Evolutionary conservation across 2,113 vertebrate species (phyloP).

Genomic region (Zootoca vivipara): DNA sequence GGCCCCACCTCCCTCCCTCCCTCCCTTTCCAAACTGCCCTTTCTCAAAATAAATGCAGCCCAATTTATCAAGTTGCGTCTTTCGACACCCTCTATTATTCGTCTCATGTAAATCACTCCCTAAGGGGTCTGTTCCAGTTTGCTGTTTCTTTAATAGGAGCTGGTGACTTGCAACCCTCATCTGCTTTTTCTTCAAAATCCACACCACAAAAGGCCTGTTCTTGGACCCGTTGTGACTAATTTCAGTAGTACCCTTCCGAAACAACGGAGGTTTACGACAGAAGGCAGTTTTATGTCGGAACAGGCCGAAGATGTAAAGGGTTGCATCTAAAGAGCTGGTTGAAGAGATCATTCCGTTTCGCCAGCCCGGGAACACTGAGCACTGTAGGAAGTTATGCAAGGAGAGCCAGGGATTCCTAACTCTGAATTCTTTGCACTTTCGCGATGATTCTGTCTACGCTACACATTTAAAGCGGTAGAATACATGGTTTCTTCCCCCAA

Average conservation of each 20-base stretch:
- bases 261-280: neutral
- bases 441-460: no score
- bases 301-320: neutral
- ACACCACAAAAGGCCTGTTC: accelerated
- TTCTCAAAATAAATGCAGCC: conserved; percentile 60
- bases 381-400: no score
- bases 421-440: neutral
- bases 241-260: neutral
- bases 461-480: no score
- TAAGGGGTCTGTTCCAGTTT: conserved; percentile 59
- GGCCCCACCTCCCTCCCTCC: neutral
- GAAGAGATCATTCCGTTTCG: neutral
- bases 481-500: no score
- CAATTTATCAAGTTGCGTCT: conserved; percentile 54
- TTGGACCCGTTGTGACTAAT: conserved; percentile 2
- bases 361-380: neutral
- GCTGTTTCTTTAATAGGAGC: conserved; percentile 50
- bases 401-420: no score
- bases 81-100: conserved; percentile 53
- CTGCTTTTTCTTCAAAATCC: conserved; percentile 12
- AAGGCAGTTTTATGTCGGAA: neutral
- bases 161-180: conserved; percentile 54
- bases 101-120: conserved; percentile 54
- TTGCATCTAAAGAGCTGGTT: neutral
- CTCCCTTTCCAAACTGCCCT: conserved; percentile 30